Evolutionary conservation across 2,888 invertebrate genomes (phyloP), one percentile per base, ranked within the genome.

Genomic region (Polyommatus icarus): DNA sequence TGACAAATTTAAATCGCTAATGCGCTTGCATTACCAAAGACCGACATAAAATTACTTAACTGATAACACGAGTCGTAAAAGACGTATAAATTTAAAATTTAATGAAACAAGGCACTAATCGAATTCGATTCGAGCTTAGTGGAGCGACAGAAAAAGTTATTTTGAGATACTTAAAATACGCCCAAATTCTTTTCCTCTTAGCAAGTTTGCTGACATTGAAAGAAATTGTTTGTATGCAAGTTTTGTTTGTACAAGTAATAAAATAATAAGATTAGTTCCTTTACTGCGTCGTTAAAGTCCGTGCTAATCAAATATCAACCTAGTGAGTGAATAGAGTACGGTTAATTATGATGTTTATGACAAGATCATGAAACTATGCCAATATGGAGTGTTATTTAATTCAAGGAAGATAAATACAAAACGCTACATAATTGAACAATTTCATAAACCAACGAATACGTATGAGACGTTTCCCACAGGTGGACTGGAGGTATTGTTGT

Each of bases 391-490:
- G 20, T 72, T 72, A 20, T 67, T 12, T 20, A 40, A 73, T 20
- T 20, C 15, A 46, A 73, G 46, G 46, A 40, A 73, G 20, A 73
- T 73, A 20, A 46, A 73, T 20, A 46, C 36, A 67, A 67, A 32
- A 29, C 15, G 29, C 67, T 32, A 29, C 67, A 29, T 67, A 67
- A 67, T 67, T 67, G 29, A 67, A 67, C 29, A 67, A 29, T 75
- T 75, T 54, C 75, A 75, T 75, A 75, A 75, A 73, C 32, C 75
- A 15, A 75, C 54, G 32, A 72, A 75, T 67, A 67, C 67, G 18
- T 50, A 75, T 75, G 75, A 75, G 75, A 75, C 50, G 72, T n/a
- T 75, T 75, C 75, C 54, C 75, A 75, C 75, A 75, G 24, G 75
- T 75, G 50, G 73, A 73, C 73, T 24, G 50, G 15, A 73, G 50